phyloP scores from a whole-genome alignment of 1,140 invertebrate species.

The Charaxes varanes region DNA sequence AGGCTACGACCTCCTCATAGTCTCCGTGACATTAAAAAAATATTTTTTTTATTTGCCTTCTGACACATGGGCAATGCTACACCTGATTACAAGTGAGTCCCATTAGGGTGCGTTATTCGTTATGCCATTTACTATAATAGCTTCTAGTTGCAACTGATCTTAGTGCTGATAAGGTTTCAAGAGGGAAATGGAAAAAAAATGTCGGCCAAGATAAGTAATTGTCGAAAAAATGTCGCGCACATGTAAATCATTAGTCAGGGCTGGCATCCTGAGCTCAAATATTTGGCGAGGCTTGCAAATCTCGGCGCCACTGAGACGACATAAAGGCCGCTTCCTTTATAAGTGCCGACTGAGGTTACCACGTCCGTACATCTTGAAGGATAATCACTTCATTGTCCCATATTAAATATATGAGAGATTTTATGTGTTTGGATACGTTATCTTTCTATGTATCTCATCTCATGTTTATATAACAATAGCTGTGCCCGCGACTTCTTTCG shows the following conservation, averaged over 20 bases:
- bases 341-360: constrained; percentile 13
- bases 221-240: constrained; percentile 44
- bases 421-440: neutral
- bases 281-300: constrained; percentile 56
- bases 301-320: constrained; percentile 40
- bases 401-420: neutral
- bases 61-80: too few relatives aligned
- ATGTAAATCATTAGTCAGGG: constrained; percentile 65
- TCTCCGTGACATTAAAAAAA: too few relatives aligned
- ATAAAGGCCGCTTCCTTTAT: constrained; percentile 34
- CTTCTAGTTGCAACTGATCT: too few relatives aligned
- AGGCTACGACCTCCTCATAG: too few relatives aligned
- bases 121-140: too few relatives aligned
- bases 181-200: constrained; percentile 8
- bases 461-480: too few relatives aligned
- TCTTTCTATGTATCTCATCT: too few relatives aligned
- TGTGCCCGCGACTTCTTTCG: too few relatives aligned
- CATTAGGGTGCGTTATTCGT: too few relatives aligned
- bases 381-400: neutral
- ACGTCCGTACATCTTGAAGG: too few relatives aligned
- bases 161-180: constrained; percentile 8
- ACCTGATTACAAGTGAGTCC: too few relatives aligned
- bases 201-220: constrained; percentile 10
- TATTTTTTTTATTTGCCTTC: too few relatives aligned
- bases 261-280: constrained; percentile 41